These are phyloP conservation scores for Pelmatolapia mariae DNA, from an alignment of 2,113 vertebrate genomes.

Conservation along the genomic window DNA sequence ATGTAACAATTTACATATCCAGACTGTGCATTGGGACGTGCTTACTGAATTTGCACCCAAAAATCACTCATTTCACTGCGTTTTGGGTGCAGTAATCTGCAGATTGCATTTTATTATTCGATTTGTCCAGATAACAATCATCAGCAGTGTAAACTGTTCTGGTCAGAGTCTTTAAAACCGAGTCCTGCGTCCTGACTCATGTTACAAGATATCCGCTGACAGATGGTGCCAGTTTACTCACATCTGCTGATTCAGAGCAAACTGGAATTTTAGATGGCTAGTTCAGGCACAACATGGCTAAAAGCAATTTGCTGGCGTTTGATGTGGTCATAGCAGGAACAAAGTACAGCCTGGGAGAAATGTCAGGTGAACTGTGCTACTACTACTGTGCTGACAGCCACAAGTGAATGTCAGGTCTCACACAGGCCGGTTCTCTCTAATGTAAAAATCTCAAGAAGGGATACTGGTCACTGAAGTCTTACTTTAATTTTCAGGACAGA, in stretches of 20 bases:
- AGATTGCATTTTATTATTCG: not conserved
- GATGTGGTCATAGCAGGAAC: not conserved
- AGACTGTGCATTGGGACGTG: not conserved
- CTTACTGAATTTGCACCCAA: fast-evolving
- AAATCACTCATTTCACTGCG: not conserved
- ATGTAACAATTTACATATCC: not conserved
- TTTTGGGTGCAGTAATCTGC: not conserved
- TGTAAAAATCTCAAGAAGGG: not conserved
- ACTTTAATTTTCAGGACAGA: not conserved
- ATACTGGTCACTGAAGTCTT: not conserved
- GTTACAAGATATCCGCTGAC: not conserved
- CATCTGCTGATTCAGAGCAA: not conserved
- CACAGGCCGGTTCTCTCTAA: not conserved
- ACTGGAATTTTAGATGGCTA: not conserved
- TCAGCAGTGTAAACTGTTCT: not conserved
- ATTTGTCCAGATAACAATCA: not conserved
- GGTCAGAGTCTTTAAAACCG: not conserved
- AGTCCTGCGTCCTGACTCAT: not conserved
- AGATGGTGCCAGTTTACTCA: not conserved
- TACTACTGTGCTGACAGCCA: not conserved
- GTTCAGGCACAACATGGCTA: not conserved
- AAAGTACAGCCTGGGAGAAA: not conserved
- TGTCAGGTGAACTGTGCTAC: not conserved
- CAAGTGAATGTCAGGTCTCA: not conserved
- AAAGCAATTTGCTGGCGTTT: not conserved